Evolutionary conservation across 2,113 vertebrate species (phyloP).

Genomic region (Caranx ignobilis): DNA sequence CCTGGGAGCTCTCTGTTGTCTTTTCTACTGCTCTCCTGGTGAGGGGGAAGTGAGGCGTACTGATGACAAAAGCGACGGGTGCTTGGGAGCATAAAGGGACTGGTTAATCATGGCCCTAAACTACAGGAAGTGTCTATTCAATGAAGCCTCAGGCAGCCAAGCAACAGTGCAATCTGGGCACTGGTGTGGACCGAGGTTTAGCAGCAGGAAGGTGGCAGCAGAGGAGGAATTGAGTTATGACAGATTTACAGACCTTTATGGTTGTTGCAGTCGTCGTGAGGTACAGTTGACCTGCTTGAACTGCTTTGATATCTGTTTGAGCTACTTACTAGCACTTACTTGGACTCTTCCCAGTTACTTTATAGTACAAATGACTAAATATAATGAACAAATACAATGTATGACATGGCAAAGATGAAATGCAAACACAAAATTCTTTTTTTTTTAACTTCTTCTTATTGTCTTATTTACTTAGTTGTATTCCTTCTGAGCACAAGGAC

Average conservation of each 20-base stretch:
- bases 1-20: slow-evolving; percentile 61
- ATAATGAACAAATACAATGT: not conserved
- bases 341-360: not conserved
- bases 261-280: not conserved
- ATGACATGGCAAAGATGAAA: not conserved
- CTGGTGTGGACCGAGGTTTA: slow-evolving; percentile 58
- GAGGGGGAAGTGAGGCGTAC: slow-evolving; percentile 79
- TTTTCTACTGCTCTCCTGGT: slow-evolving; percentile 52
- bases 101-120: slow-evolving; percentile 83
- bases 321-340: not conserved
- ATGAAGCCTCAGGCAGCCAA: slow-evolving; percentile 67
- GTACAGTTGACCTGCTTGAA: slow-evolving; percentile 1
- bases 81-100: slow-evolving; percentile 74
- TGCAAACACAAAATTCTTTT: not conserved
- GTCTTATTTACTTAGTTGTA: slow-evolving; percentile 1
- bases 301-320: slow-evolving; percentile 14
- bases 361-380: not conserved
- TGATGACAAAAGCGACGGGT: slow-evolving; percentile 77
- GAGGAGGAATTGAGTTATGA: slow-evolving; percentile 46
- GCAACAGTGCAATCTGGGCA: slow-evolving; percentile 65
- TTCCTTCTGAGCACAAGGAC: not conserved
- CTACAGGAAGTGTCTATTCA: slow-evolving; percentile 82
- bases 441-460: not conserved
- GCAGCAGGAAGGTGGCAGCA: slow-evolving; percentile 48
- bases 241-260: slow-evolving; percentile 14